Percentiles rank a stretch among this genome's conserved stretches.
Conservation (phyloP, 2,888 invertebrate genomes). For the Heliconius charithonia region DNA sequence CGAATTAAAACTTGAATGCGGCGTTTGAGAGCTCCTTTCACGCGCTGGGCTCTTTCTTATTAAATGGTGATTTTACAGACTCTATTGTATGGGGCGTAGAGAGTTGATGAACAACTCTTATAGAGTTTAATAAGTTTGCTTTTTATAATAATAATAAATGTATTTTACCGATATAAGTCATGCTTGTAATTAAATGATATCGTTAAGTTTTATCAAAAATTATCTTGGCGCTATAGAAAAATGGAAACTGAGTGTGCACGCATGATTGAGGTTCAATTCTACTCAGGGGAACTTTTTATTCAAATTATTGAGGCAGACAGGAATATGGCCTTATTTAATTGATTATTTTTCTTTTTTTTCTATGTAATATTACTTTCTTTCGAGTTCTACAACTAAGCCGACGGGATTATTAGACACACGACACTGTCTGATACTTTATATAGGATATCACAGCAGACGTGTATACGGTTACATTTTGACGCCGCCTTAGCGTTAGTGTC, state of each 20-base stretch:
- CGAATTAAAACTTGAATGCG: conserved; percentile 36
- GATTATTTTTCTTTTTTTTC: too few relatives aligned
- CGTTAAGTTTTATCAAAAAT: too few relatives aligned
- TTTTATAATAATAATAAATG: too few relatives aligned
- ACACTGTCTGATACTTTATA: conserved; percentile 15
- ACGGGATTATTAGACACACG: not conserved
- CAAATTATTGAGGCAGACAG: too few relatives aligned
- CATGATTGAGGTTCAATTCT: not conserved
- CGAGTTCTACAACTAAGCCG: too few relatives aligned
- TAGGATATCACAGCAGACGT: not conserved
- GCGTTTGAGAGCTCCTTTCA: not conserved
- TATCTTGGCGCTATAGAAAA: too few relatives aligned
- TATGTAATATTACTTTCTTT: too few relatives aligned
- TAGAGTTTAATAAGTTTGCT: not conserved
- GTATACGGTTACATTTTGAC: not conserved
- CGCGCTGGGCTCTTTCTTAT: not conserved
- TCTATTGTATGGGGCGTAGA: not conserved
- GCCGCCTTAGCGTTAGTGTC: not conserved
- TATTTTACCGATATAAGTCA: too few relatives aligned
- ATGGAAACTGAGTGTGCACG: too few relatives aligned
- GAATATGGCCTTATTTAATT: too few relatives aligned
- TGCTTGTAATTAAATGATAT: too few relatives aligned
- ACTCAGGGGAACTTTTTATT: not conserved
- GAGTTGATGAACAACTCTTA: too few relatives aligned
- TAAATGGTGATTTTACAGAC: not conserved